These are phyloP conservation scores for Macrobrachium rosenbergii DNA, from an alignment of 1,140 invertebrate species.

Conservation along the genomic window DNA sequence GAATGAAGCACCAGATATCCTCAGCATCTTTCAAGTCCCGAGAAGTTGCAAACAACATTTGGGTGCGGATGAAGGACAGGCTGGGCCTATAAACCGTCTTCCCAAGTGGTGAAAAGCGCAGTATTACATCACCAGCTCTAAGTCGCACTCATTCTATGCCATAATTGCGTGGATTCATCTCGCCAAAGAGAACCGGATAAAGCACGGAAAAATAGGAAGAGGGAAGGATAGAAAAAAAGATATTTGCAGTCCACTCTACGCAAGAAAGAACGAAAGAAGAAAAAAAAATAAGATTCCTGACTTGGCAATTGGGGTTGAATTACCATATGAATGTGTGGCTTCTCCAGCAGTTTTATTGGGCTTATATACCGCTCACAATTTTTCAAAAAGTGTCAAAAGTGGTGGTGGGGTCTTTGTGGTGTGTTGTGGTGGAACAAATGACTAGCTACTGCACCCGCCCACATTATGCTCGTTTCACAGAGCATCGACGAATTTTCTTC, in stretches of 20 bases:
- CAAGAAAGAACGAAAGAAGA: not conserved
- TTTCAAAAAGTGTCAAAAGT: conserved; percentile 64
- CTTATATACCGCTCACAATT: conserved; percentile 61
- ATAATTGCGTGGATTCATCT: no score
- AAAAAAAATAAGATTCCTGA: conserved; percentile 36
- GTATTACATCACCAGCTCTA: no score
- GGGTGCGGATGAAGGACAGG: no score
- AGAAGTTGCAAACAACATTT: no score
- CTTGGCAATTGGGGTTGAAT: conserved; percentile 56
- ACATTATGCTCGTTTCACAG: not conserved
- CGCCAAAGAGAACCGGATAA: no score
- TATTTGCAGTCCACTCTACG: not conserved
- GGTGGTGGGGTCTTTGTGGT: conserved; percentile 59
- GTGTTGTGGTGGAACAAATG: conserved; percentile 58
- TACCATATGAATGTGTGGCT: conserved; percentile 59
- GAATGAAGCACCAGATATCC: no score
- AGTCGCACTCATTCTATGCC: no score
- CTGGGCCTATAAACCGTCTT: no score
- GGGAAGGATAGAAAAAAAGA: not conserved
- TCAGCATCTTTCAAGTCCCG: no score
- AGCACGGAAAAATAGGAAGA: not conserved
- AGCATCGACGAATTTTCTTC: not conserved
- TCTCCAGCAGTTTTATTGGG: conserved; percentile 44
- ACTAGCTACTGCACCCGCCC: conserved; percentile 14
- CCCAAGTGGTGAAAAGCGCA: no score